Conservation (phyloP, 2,113 vertebrate genomes). For the Patagioenas fasciata region DNA sequence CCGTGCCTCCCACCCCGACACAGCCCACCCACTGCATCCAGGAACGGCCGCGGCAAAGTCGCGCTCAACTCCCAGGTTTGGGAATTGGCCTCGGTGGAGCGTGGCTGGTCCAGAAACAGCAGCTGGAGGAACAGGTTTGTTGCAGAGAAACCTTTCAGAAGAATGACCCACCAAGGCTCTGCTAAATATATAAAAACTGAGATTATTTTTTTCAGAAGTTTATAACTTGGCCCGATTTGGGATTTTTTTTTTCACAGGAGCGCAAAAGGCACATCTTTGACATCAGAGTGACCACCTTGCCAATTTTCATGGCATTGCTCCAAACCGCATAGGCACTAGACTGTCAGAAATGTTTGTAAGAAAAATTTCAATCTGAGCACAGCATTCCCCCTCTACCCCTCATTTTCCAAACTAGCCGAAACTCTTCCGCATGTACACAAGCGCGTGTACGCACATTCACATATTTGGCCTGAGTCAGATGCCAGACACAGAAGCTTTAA, state of each 20-base stretch:
- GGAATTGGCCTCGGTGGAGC: background rate
- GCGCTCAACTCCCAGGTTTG: background rate
- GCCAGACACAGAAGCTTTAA: background rate
- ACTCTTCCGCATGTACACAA: background rate
- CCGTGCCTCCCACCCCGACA: rapidly evolving
- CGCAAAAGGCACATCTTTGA: conserved; percentile 23
- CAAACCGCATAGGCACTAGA: background rate
- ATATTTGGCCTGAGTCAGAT: background rate
- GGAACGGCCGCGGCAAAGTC: background rate
- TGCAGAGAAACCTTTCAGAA: background rate
- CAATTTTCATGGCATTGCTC: background rate
- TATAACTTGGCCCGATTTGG: background rate
- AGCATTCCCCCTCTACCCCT: background rate
- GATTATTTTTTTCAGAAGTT: background rate
- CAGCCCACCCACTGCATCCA: background rate
- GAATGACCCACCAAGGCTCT: background rate
- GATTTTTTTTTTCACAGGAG: background rate
- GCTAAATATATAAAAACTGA: background rate
- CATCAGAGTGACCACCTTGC: conserved; percentile 8
- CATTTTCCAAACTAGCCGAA: background rate
- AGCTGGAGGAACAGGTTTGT: background rate
- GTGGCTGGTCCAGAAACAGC: background rate
- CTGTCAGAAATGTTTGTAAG: conserved; percentile 13
- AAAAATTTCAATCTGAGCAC: background rate
- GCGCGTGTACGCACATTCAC: background rate